Conservation (phyloP, 2,888 invertebrate genomes). For the Eristalis pertinax region DNA sequence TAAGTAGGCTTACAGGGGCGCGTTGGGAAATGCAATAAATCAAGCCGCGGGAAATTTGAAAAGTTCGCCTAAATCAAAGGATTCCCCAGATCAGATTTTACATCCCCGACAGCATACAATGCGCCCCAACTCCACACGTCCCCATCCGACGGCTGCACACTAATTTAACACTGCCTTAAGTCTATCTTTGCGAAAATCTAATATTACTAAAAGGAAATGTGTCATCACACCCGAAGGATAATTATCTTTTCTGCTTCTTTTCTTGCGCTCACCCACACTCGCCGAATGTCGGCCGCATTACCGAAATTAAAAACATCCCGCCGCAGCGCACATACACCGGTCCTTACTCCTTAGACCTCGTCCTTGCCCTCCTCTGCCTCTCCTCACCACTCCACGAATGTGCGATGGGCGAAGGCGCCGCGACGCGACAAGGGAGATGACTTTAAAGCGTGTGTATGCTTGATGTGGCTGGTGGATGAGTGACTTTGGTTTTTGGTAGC, state of each 20-base stretch:
- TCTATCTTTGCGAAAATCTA: slow-evolving; percentile 67
- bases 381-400: too few species aligned
- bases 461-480: background rate
- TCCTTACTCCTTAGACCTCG: background rate
- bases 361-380: slow-evolving; percentile 6
- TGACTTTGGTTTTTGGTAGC: slow-evolving; percentile 9
- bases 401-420: slow-evolving; percentile 10
- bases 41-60: slow-evolving; percentile 52
- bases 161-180: slow-evolving; percentile 59
- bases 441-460: slow-evolving; percentile 49
- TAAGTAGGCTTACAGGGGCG: slow-evolving; percentile 8
- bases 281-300: slow-evolving; percentile 41
- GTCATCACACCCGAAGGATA: slow-evolving; percentile 65
- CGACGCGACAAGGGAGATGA: slow-evolving; percentile 55
- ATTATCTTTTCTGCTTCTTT: slow-evolving; percentile 53
- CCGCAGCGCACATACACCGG: slow-evolving; percentile 30
- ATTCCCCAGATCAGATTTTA: slow-evolving; percentile 57
- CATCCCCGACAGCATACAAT: slow-evolving; percentile 34
- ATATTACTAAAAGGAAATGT: slow-evolving; percentile 71
- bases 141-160: slow-evolving; percentile 37
- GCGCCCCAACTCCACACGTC: background rate
- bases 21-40: slow-evolving; percentile 57
- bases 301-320: slow-evolving; percentile 66
- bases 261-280: background rate
- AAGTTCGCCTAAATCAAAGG: slow-evolving; percentile 60